Base-by-base conservation (phyloP, 2,888 invertebrate species). In the Diloba caeruleocephala region DNA sequence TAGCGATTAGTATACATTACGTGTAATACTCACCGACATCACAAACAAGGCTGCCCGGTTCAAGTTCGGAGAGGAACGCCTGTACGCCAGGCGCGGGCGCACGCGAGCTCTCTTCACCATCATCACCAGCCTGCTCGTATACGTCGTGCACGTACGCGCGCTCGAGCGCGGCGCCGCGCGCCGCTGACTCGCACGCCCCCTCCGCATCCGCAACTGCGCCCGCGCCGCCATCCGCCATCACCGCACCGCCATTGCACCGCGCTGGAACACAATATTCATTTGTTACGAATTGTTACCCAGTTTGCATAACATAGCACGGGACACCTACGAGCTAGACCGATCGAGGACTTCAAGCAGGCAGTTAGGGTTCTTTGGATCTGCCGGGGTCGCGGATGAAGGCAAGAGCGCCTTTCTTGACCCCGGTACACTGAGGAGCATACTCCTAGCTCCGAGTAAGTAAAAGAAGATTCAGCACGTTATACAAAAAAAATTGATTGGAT, bases 71-170 rank as follows among this genome's bases (percentile, higher is more conserved):
- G 68, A 98, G 95, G 92, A 99, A 98, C 82, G 96, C 77, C 96
- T 97, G 79, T 95, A 95, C 72, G 96, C 98, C 96, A 96, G 97
- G 87, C 85, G 95, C 90, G 59, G 88, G 87, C 67, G 85, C 81
- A 10, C 84, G 78, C 34, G 79, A 78, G 49, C 74, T 73, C 65
- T 90, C 90, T 71, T 90, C 94, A 45, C 89, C 93, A 31, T 95
- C 89, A 76, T 96, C 96, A 71, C 96, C 96, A 75, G 97, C 97
- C 88, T 98, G 97, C 85, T 99, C 98, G 94, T 99, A 99, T 66
- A 99, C 98, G 91, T 99, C 97, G 92, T 98, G 97, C 66, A 98
- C 98, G 91, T 98, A 98, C 66, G 98, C 97, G 88, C 90, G 89
- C 80, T 91, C 91, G 71, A 90, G 88, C 66, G 82, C 89, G 67